A percentile compares a stretch with the other conserved stretches of the same genome.
Evolutionary conservation across 2,888 invertebrate genomes (phyloP).

Genomic region (Eupithecia tripunctaria): DNA sequence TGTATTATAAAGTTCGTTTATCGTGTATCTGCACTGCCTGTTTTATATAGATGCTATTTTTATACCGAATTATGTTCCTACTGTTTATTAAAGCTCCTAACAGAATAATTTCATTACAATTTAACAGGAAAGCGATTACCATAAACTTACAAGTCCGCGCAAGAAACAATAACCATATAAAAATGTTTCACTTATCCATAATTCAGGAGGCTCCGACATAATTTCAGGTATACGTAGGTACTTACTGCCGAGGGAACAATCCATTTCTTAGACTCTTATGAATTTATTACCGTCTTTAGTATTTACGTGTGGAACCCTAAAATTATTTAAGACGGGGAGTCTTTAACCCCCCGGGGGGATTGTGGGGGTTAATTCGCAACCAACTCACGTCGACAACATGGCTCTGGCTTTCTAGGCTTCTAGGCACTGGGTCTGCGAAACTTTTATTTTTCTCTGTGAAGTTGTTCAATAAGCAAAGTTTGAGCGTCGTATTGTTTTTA

Average conservation of each 20-base stretch:
- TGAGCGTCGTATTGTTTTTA: background rate
- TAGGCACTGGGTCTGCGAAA: conserved; percentile 38
- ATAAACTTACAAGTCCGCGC: conserved; percentile 19
- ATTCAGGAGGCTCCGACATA: conserved; percentile 28
- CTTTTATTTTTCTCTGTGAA: conserved; percentile 44
- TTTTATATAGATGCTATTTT: background rate
- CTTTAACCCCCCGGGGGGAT: conserved; percentile 32
- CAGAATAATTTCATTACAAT: background rate
- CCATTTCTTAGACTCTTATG: conserved; percentile 35
- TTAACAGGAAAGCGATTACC: conserved; percentile 18
- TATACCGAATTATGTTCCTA: background rate
- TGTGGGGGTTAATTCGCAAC: conserved; percentile 44
- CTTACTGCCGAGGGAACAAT: conserved; percentile 34
- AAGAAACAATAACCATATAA: conserved; percentile 30
- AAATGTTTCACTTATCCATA: conserved; percentile 30
- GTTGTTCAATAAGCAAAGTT: conserved; percentile 40
- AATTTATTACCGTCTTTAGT: conserved; percentile 43
- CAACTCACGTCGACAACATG: conserved; percentile 54
- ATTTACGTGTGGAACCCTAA: conserved; percentile 42
- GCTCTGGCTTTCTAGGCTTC: conserved; percentile 47
- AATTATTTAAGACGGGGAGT: conserved; percentile 47
- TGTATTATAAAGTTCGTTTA: too few relatives aligned
- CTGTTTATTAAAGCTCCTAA: background rate
- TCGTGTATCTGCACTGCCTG: too few relatives aligned
- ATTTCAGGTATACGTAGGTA: conserved; percentile 22